Evolutionary conservation across 2,797 vertebrate genomes (phyloP).

Genomic region (Taenioides sp.): DNA sequence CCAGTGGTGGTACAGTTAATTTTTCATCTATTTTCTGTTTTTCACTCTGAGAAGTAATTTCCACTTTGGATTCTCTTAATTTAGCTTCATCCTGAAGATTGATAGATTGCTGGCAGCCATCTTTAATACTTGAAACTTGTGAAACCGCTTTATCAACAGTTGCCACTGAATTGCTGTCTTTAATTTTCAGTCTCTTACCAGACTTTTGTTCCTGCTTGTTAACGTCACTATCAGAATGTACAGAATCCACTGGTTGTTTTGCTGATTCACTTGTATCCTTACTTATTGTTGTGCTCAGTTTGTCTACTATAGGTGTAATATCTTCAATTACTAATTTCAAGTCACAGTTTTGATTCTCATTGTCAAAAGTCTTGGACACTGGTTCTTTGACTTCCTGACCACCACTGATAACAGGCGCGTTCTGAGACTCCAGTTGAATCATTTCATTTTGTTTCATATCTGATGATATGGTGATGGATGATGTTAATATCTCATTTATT

Average conservation of each 20-base stretch:
- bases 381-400: conserved; percentile 25
- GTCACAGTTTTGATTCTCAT: not conserved
- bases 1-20: not conserved
- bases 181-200: not conserved
- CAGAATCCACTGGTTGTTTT: too few species aligned
- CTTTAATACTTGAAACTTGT: not conserved
- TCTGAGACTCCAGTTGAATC: conserved; percentile 10
- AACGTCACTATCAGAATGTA: conserved; percentile 1
- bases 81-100: not conserved
- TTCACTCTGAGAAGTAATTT: not conserved
- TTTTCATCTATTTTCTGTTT: not conserved
- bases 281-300: not conserved
- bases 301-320: not conserved
- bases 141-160: too few species aligned
- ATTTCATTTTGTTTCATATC: conserved; percentile 11
- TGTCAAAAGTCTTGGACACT: not conserved
- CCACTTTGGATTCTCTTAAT: not conserved
- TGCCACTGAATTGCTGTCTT: conserved; percentile 12
- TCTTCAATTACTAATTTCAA: not conserved
- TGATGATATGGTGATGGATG: not conserved
- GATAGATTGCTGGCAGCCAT: conserved; percentile 3
- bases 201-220: not conserved
- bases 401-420: not conserved
- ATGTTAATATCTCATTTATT: not conserved
- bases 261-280: not conserved